Base-by-base conservation (phyloP, 2,113 vertebrate species). In the Eubucco bourcierii region DNA sequence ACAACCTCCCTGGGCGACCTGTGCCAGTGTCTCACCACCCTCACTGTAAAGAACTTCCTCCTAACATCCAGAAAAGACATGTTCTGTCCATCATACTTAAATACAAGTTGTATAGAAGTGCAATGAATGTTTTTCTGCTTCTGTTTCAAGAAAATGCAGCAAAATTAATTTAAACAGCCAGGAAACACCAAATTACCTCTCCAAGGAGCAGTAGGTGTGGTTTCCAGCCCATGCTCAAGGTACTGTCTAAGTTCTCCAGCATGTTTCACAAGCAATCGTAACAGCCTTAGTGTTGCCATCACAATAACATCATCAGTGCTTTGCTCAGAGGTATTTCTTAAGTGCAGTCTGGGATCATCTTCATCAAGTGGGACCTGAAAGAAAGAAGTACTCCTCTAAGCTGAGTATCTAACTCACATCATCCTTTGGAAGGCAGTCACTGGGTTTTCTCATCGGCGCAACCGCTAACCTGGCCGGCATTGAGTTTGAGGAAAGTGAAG, bases 401-500 rank as follows among this genome's bases (percentile, higher is more conserved):
- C 50, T 89, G 37, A 93, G 19, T 41, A 55, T 10, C 61, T 1
- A 29, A 24, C 2, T 63, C 20, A 4, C 10, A 20, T 16, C 3
- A 65, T 7, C 6, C 47, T 39, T 66, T 53, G 52, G 11, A 55
- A 28, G 14, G 29, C 63, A 46, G 25, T 28, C 31, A 58, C 24
- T 29, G 21, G 24, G 50, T n/a, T 79, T 78, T 29, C 68, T 75
- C 18, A 73, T 55, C 58, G 65, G 21, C 16, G 56, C 44, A 31
- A 84, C 68, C 25, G 41, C 61, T 64, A 76, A 76, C 99, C 98
- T 99, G 98, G 76, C 99, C 99, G 28, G 99, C 99, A 15, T 99
- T 99, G 58, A 99, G 98, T 84, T 99, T 99, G 55, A 99, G 98
- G 91, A 99, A 99, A 84, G 99, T 99, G 87, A 99, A 99, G 80